Evolutionary conservation across 2,113 vertebrate genomes (phyloP).

Genomic region (Arothron firmamentum): DNA sequence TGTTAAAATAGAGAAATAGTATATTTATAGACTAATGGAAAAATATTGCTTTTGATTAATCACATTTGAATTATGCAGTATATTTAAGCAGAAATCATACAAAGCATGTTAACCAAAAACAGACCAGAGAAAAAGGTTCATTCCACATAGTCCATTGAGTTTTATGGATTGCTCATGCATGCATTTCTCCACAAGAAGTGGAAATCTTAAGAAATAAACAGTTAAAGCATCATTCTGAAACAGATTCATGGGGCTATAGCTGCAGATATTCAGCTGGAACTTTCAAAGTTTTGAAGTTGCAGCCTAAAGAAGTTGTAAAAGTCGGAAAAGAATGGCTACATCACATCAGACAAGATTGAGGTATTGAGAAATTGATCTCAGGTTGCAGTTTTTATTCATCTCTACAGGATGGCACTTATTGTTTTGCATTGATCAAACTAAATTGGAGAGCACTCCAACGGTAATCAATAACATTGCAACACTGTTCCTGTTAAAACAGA

Average conservation of each 20-base stretch:
- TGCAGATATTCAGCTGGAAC: constrained; percentile 4
- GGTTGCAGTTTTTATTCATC: neutral
- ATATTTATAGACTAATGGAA: constrained; percentile 27
- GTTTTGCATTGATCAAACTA: constrained; percentile 32
- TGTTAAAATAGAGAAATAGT: neutral
- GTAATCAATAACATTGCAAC: constrained; percentile 38
- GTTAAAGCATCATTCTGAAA: no score
- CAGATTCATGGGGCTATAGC: constrained; percentile 36
- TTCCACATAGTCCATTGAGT: constrained; percentile 4
- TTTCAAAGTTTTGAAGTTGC: constrained; percentile 1
- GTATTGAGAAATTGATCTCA: neutral
- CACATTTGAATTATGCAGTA: neutral
- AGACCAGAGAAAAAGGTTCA: no score
- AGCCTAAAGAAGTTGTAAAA: no score
- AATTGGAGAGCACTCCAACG: constrained; percentile 39
- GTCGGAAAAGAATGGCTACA: neutral
- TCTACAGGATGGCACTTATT: neutral
- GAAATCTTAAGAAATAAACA: no score
- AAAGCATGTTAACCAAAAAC: no score
- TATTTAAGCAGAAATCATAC: neutral
- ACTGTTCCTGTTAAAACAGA: constrained; percentile 42
- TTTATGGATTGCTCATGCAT: constrained; percentile 23
- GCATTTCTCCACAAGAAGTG: no score
- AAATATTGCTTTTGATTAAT: constrained; percentile 55
- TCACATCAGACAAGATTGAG: neutral